Evolutionary conservation across 2,113 vertebrate genomes (phyloP), one percentile per base, ranked within the genome.

Genomic region (Cavia aperea): DNA sequence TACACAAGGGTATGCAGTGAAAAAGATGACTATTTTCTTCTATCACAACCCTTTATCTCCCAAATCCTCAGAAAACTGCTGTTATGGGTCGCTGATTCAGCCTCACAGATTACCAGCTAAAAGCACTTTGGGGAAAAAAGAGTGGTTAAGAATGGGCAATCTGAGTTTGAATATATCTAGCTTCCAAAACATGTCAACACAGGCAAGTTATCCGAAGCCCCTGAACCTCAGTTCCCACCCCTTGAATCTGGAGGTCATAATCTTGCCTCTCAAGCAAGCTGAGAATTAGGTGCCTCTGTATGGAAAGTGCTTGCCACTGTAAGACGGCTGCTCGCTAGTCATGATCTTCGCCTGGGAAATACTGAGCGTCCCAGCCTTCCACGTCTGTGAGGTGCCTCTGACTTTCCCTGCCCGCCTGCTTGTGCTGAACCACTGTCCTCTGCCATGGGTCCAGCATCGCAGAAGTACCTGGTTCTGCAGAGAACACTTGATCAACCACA

Each of bases 161-260:
- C 36, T 95, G 72, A 93, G 31, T 60, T 60, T 65, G 60, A 94
- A 85, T 11, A 73, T 36, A 79, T 68, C 24, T 84, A 36, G 16
- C 49, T 43, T 77, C 43, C 15, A 58, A 84, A 77, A 62, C 85
- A 21, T 51, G 13, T 15, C 62, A 60, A 65, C n/a, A 29, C 1
- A 13, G 58, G 23, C 29, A 79, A 56, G 8, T 29, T 46, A 26
- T 13, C 33, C 29, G 75, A 49, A 58, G 14, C 36, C n/a, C 63
- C 14, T 36, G n/a, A 56, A 33, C 26, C 49, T 86, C 54, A 33
- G 78, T 39, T 72, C 46, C 58, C n/a, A 83, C 19, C 68, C 7
- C 54, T 85, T 43, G 83, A 49, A 88, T 60, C 43, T 43, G 39
- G 36, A 68, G 58, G 7, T 13, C 31, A 13, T 58, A 13, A 31